Evolutionary conservation across 2,797 vertebrate species (phyloP).

Genomic region (Meda fulgida): DNA sequence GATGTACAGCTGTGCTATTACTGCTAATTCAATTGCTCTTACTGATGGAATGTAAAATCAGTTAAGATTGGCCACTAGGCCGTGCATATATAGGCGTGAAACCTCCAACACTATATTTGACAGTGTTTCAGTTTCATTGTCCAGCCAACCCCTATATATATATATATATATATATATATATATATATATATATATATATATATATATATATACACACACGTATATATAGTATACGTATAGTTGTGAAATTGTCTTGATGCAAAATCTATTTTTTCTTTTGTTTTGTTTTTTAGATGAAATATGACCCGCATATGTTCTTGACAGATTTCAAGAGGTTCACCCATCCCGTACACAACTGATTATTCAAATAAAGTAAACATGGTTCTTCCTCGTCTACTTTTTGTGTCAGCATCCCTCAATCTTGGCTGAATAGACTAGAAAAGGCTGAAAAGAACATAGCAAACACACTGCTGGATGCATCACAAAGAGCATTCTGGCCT

Average conservation of each 20-base stretch:
- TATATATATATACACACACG: no score
- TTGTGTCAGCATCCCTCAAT: neutral
- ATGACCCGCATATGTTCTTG: neutral
- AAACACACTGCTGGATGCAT: constrained; percentile 37
- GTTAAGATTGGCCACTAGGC: neutral
- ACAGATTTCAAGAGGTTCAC: neutral
- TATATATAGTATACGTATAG: no score
- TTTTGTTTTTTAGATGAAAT: neutral
- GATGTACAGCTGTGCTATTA: neutral
- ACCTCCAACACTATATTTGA: neutral
- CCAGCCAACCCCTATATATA: neutral
- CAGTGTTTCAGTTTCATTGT: neutral
- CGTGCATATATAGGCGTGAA: neutral
- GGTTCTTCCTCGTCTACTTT: constrained; percentile 8
- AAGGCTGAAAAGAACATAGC: constrained; percentile 55
- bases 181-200: no score
- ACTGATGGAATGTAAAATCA: neutral
- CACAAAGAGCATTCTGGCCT: constrained; percentile 47
- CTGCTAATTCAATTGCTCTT: neutral
- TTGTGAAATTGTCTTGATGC: neutral
- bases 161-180: no score
- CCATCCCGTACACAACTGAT: neutral
- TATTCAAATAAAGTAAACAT: constrained; percentile 8
- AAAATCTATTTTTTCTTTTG: neutral
- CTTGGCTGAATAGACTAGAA: constrained; percentile 26